Evolutionary conservation across 2,888 invertebrate species (phyloP).

Genomic region (Drosophila parthenogenetica): DNA sequence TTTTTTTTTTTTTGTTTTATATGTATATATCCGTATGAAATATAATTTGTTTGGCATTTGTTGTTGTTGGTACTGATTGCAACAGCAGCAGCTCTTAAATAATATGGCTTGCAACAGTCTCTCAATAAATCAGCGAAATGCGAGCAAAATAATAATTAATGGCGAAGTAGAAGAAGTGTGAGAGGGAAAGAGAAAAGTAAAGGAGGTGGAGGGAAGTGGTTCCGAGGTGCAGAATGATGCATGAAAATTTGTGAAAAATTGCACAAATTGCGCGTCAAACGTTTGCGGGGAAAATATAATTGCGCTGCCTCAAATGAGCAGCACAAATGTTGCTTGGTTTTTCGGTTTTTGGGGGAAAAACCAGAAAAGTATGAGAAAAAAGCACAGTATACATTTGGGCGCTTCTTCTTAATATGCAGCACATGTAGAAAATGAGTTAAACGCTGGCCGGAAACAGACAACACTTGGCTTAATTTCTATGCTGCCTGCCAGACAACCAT

Average conservation of each 20-base stretch:
- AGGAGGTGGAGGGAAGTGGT: background rate
- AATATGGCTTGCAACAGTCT: slow-evolving; percentile 42
- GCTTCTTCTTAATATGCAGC: slow-evolving; percentile 76
- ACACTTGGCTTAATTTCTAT: slow-evolving; percentile 75
- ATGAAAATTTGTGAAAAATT: slow-evolving; percentile 79
- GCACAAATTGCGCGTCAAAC: slow-evolving; percentile 67
- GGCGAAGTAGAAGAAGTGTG: slow-evolving; percentile 3
- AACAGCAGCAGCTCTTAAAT: slow-evolving; percentile 39
- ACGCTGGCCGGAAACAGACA: slow-evolving; percentile 73
- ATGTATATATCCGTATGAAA: background rate
- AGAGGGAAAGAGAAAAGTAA: background rate
- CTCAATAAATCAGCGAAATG: slow-evolving; percentile 77
- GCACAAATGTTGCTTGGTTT: slow-evolving; percentile 2
- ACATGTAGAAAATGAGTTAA: slow-evolving; percentile 84
- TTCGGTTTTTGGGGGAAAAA: background rate
- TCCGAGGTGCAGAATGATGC: slow-evolving; percentile 54
- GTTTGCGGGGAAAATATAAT: slow-evolving; percentile 50
- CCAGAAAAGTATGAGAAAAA: slow-evolving; percentile 2
- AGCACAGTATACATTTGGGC: slow-evolving; percentile 39
- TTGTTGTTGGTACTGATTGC: slow-evolving; percentile 57
- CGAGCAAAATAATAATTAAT: slow-evolving; percentile 77
- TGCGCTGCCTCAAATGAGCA: slow-evolving; percentile 68
- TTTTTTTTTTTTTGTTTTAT: slow-evolving; percentile 13
- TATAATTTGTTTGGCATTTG: slow-evolving; percentile 58
- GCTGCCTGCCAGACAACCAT: slow-evolving; percentile 38